Percentiles rank a stretch among this genome's conserved stretches.
Conservation (phyloP, 2,797 vertebrate species). For the Chiloscyllium punctatum region DNA sequence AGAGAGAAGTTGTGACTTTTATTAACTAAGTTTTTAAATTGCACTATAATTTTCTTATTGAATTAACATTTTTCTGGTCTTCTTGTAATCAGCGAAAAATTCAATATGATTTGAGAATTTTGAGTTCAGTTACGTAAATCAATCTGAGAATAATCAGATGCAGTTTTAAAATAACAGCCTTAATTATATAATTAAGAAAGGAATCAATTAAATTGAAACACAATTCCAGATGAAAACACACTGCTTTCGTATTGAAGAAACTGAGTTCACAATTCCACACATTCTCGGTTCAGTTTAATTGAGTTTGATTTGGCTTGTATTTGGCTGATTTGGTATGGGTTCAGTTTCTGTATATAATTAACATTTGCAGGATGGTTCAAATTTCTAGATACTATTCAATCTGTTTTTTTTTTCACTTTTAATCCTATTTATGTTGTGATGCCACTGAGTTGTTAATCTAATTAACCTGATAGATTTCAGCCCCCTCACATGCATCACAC, state of each 20-base stretch:
- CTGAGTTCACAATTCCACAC: background rate
- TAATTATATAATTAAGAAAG: conserved; percentile 1
- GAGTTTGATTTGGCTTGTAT: background rate
- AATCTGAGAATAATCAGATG: background rate
- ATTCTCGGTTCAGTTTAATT: background rate
- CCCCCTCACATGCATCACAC: no score
- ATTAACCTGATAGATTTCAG: background rate
- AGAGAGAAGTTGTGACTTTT: background rate
- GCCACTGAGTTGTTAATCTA: background rate
- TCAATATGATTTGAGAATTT: conserved; percentile 7
- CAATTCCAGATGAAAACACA: background rate
- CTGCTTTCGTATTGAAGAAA: conserved; percentile 16
- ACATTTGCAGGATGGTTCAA: background rate
- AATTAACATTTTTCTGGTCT: background rate
- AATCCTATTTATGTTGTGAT: background rate
- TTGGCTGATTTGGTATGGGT: background rate
- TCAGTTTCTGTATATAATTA: background rate
- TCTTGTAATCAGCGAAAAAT: background rate
- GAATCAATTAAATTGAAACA: conserved; percentile 17
- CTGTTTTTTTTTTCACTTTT: background rate
- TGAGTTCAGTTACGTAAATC: background rate
- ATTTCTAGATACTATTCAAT: background rate
- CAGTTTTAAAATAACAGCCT: background rate
- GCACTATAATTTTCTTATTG: background rate
- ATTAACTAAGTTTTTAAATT: background rate